A percentile compares a stretch with the other conserved stretches of the same genome.
These are phyloP conservation scores for Holothuria leucospilota DNA, from an alignment of 53 echinoderm and acorn worm genomes.

Conservation along the genomic window DNA sequence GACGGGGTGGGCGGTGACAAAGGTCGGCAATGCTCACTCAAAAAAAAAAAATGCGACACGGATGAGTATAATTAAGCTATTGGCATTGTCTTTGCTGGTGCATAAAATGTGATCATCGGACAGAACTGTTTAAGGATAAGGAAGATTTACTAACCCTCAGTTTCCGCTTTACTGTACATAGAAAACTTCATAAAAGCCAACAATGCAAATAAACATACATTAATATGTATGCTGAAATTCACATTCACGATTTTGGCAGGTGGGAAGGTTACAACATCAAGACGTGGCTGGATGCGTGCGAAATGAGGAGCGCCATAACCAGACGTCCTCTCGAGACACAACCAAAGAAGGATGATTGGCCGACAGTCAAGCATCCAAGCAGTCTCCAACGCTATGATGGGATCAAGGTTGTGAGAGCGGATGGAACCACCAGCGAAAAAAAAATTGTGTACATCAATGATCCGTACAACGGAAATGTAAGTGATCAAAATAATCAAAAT, in stretches of 20 bases:
- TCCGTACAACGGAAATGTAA: slow-evolving; percentile 11
- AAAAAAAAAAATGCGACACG: too few relatives aligned
- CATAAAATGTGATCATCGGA: too few relatives aligned
- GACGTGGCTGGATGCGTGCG: slow-evolving; percentile 6
- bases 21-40: too few relatives aligned
- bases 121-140: too few relatives aligned
- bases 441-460: slow-evolving; percentile 24
- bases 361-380: slow-evolving; percentile 1
- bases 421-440: not conserved
- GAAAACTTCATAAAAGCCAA: too few relatives aligned
- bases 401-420: slow-evolving; percentile 17
- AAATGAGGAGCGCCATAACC: slow-evolving; percentile 6
- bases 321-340: not conserved
- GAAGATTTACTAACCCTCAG: too few relatives aligned
- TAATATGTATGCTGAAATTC: too few relatives aligned
- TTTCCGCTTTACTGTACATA: too few relatives aligned
- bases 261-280: slow-evolving; percentile 15
- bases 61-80: too few relatives aligned
- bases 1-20: too few relatives aligned
- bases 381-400: not conserved
- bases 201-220: too few relatives aligned
- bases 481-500: not conserved
- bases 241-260: not conserved
- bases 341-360: not conserved
- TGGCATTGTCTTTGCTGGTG: too few relatives aligned